Conservation (phyloP, 2,113 vertebrate genomes). For the Anolis carolinensis region DNA sequence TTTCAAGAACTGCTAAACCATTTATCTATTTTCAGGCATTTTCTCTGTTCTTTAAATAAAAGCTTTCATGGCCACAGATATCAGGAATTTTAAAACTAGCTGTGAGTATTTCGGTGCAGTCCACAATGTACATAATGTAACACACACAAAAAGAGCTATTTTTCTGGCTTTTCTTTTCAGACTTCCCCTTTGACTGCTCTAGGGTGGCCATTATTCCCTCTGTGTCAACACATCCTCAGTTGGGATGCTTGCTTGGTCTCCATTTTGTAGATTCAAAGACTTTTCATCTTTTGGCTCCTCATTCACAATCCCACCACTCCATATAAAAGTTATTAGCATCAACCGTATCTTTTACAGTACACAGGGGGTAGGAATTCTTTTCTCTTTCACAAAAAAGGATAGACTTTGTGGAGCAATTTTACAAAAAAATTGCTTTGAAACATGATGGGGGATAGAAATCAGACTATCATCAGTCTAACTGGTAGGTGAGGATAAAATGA, state of each 20-base stretch:
- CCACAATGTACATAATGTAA: conserved; percentile 46
- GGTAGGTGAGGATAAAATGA: conserved; percentile 18
- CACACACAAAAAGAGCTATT: conserved; percentile 54
- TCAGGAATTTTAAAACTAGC: conserved; percentile 62
- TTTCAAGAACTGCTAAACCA: conserved; percentile 50
- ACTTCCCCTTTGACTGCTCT: conserved; percentile 50
- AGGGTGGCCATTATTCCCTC: conserved; percentile 56
- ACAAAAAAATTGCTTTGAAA: conserved; percentile 60
- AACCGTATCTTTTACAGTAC: conserved; percentile 47
- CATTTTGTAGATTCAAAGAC: conserved; percentile 66
- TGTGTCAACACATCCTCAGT: conserved; percentile 49
- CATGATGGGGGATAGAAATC: conserved; percentile 33
- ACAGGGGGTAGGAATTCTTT: conserved; percentile 33
- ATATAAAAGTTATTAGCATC: conserved; percentile 28
- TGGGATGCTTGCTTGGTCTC: conserved; percentile 62
- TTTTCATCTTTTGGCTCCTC: conserved; percentile 57
- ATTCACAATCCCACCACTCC: conserved; percentile 49
- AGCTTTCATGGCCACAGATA: conserved; percentile 48
- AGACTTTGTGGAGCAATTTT: conserved; percentile 36
- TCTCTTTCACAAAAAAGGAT: conserved; percentile 47
- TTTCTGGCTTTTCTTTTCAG: conserved; percentile 48
- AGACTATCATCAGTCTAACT: conserved; percentile 20
- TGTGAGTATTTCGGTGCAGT: conserved; percentile 58
- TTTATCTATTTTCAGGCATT: conserved; percentile 63
- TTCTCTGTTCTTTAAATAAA: conserved; percentile 56